A percentile compares a stretch with the other conserved stretches of the same genome.
Evolutionary conservation across 2,113 vertebrate genomes (phyloP).

Genomic region (Okapia johnstoni): DNA sequence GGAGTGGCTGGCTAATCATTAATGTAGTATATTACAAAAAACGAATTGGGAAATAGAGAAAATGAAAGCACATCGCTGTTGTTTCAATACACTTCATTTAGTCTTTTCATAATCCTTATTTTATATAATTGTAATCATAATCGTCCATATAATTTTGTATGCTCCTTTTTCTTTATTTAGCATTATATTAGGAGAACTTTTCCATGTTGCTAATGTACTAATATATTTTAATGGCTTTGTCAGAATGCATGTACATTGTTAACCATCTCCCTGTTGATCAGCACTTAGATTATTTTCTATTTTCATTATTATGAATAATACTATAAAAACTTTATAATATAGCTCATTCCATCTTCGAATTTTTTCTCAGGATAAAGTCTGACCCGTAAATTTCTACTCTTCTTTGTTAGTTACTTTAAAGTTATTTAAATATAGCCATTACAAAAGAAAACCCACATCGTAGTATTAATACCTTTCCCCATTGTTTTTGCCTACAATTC

Average conservation of each 20-base stretch:
- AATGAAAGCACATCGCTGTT: background rate
- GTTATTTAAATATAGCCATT: constrained; percentile 30
- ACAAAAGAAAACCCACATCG: background rate
- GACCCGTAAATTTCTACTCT: background rate
- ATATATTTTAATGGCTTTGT: constrained; percentile 26
- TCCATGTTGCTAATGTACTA: background rate
- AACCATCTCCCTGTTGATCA: background rate
- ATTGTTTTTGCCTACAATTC: background rate
- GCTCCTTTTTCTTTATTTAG: background rate
- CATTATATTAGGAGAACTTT: background rate
- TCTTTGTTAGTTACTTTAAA: constrained; percentile 6
- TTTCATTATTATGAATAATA: constrained; percentile 26
- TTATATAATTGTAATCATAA: background rate
- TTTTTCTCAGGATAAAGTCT: constrained; percentile 16
- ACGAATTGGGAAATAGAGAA: background rate
- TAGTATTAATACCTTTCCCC: background rate
- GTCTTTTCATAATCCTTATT: background rate
- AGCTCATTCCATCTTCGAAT: constrained; percentile 25
- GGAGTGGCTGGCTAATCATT: background rate
- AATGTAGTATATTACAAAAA: background rate
- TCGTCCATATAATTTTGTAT: background rate
- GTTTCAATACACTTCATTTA: background rate
- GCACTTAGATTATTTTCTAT: background rate
- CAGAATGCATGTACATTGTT: background rate
- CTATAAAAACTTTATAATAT: background rate